Conservation (phyloP, 1,140 invertebrate genomes). For the Anoplolepis gracilipes region DNA sequence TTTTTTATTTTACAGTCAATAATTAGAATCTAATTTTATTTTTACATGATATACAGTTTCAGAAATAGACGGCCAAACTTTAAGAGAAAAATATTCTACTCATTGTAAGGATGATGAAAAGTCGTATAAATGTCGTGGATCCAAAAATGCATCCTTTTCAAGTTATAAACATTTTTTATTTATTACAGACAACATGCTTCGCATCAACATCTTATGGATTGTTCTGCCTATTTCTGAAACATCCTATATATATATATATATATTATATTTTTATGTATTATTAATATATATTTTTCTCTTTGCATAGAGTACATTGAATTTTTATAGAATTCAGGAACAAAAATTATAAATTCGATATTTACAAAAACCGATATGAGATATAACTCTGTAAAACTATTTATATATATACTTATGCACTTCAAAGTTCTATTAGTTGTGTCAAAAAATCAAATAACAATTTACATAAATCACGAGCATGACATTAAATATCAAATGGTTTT, state of each 20-base stretch:
- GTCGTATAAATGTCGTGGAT: too few species aligned
- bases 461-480: neutral
- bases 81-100: too few species aligned
- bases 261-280: neutral
- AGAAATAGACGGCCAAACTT: too few species aligned
- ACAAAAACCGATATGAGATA: neutral
- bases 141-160: too few species aligned
- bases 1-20: neutral
- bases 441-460: neutral
- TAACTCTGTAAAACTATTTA: neutral
- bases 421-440: neutral
- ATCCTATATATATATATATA: too few species aligned
- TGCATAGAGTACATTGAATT: neutral
- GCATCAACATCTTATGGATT: too few species aligned
- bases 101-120: too few species aligned
- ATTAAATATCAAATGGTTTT: neutral
- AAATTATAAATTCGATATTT: neutral
- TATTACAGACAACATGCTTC: too few species aligned
- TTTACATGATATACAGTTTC: neutral
- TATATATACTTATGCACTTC: neutral
- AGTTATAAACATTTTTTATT: too few species aligned
- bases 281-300: neutral
- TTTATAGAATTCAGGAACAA: neutral
- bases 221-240: too few species aligned
- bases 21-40: neutral